Base-by-base conservation (phyloP, 2,797 vertebrate genomes). In the Mus caroli region DNA sequence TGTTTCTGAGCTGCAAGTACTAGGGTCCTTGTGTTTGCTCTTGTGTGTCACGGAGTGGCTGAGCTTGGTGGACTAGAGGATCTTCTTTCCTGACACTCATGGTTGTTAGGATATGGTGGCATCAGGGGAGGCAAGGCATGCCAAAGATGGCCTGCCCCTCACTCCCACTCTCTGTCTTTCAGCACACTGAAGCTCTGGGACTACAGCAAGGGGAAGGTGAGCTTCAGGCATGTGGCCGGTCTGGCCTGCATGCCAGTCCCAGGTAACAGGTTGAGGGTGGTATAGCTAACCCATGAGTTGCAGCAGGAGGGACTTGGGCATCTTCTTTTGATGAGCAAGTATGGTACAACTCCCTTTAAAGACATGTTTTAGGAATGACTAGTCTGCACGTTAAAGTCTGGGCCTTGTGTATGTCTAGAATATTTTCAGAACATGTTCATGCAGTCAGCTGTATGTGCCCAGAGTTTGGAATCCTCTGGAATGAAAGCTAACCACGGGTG, bases 201-300 rank as follows among this genome's bases (percentile, higher is more conserved):
- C 99, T 99, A 99, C 99, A 99, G 99, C 98, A 99, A 99, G 99
- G 99, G 99, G 98, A 99, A 99, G 99, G 99, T 99, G 97, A 98
- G 98, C 67, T 43, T 60, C 37, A 24, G 84, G 62, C 84, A 54
- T 24, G 3, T 15, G 28, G 50, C 71, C 24, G 31, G 50, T 60
- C 15, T 46, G 31, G 69, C 80, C 40, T 54, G 46, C 14, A 34
- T 60, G 67, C 78, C 24, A 19, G n/a, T 24, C 10, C 40, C 71
- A 43, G 93, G 73, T 71, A 50, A 31, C 58, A n/a, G 0, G 9
- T 34, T 15, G 46, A 31, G 71, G 52, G 52, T 22, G 14, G 31
- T 13, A 9, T 40, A 6, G 34, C 13, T 19, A 28, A 1, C 22
- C n/a, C 28, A 43, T 54, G 54, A 67, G 75, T 54, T 3, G 62